phyloP scores from a whole-genome alignment of 1,140 invertebrate species.

The Drosophila lowei region DNA sequence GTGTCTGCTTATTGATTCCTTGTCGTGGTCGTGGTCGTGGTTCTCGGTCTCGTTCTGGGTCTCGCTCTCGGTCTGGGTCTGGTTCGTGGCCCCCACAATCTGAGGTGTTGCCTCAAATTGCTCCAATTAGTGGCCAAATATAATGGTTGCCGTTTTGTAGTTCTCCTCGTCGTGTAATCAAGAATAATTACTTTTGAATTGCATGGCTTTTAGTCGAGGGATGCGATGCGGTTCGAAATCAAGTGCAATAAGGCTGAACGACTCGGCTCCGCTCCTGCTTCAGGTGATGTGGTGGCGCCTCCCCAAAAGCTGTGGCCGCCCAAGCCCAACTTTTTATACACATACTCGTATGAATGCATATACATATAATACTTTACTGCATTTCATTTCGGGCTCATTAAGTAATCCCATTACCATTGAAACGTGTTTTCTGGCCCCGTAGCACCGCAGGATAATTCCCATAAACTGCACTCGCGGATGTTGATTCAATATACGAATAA shows the following conservation, averaged over 20 bases:
- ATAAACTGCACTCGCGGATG: conserved; percentile 49
- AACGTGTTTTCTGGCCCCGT: too few relatives aligned
- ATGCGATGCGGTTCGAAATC: conserved; percentile 1
- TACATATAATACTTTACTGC: too few relatives aligned
- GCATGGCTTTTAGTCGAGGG: conserved; percentile 60
- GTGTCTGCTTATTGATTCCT: conserved; percentile 66
- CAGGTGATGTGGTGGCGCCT: conserved; percentile 8
- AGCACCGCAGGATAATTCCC: neutral
- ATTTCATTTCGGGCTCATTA: too few relatives aligned
- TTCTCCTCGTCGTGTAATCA: conserved; percentile 54
- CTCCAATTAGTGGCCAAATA: conserved; percentile 80
- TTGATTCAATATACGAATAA: conserved; percentile 47
- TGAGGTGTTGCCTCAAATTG: conserved; percentile 77
- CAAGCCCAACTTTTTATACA: too few relatives aligned
- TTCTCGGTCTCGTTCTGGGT: neutral
- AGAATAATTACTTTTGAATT: conserved; percentile 71
- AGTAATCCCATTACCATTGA: too few relatives aligned
- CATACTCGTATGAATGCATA: too few relatives aligned
- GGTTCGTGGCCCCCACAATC: conserved; percentile 18
- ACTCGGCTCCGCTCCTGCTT: too few relatives aligned
- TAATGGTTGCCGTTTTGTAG: conserved; percentile 71
- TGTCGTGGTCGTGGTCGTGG: conserved; percentile 19
- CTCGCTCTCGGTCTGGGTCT: too few relatives aligned
- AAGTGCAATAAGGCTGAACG: too few relatives aligned
- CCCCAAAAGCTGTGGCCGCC: too few relatives aligned